phyloP scores from a whole-genome alignment of 2,888 invertebrate genomes.

The Polia nebulosa region DNA sequence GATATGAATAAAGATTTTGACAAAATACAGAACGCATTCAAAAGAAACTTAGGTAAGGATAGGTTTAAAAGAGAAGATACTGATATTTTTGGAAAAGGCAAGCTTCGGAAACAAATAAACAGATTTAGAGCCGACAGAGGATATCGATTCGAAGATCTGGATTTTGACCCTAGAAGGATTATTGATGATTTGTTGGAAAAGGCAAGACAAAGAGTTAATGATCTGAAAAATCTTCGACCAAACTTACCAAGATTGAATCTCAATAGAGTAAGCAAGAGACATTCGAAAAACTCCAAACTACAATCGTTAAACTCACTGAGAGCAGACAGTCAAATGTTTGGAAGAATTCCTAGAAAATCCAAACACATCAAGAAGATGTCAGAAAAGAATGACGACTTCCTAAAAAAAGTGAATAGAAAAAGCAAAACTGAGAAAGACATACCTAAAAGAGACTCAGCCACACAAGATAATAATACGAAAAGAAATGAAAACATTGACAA shows the following conservation, averaged over 20 bases:
- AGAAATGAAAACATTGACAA: slow-evolving; percentile 30
- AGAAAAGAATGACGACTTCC: slow-evolving; percentile 50
- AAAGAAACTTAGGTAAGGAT: slow-evolving; percentile 56
- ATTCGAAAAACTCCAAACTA: slow-evolving; percentile 55
- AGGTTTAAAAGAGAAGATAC: slow-evolving; percentile 72
- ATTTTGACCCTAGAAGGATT: slow-evolving; percentile 66
- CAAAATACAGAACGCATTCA: slow-evolving; percentile 69
- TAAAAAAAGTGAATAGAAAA: slow-evolving; percentile 42
- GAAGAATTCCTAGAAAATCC: slow-evolving; percentile 43
- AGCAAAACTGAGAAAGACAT: slow-evolving; percentile 31
- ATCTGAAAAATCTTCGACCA: slow-evolving; percentile 50
- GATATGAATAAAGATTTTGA: slow-evolving; percentile 76
- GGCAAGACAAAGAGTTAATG: slow-evolving; percentile 56
- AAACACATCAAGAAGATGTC: slow-evolving; percentile 47
- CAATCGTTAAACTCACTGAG: slow-evolving; percentile 21
- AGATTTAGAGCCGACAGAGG: slow-evolving; percentile 52
- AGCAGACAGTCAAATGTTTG: slow-evolving; percentile 24
- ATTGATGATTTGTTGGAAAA: slow-evolving; percentile 67
- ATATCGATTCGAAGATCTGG: slow-evolving; percentile 50
- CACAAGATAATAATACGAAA: slow-evolving; percentile 28
- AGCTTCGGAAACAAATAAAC: slow-evolving; percentile 60
- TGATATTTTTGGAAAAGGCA: slow-evolving; percentile 49
- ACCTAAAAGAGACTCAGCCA: slow-evolving; percentile 22
- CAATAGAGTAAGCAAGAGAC: slow-evolving; percentile 59
- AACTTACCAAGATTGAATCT: slow-evolving; percentile 47